phyloP scores from a whole-genome alignment of 2,888 invertebrate genomes.

The Epirrita christyi region DNA sequence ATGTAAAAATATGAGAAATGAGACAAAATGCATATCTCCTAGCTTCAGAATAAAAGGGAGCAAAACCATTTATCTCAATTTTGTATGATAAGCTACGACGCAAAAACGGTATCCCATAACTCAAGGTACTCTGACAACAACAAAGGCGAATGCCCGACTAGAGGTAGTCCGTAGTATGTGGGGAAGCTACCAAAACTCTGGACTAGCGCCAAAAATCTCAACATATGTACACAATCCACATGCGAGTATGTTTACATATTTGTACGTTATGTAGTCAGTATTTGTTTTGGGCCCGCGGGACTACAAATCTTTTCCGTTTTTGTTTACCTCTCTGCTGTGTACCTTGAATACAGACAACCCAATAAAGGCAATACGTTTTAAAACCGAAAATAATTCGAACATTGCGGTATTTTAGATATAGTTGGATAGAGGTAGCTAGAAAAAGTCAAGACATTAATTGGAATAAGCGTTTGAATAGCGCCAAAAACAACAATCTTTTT shows the following conservation, averaged over 20 bases:
- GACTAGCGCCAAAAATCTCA: slow-evolving; percentile 65
- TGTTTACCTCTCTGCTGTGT: slow-evolving; percentile 45
- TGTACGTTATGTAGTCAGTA: slow-evolving; percentile 46
- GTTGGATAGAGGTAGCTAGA: not conserved
- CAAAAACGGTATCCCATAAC: slow-evolving; percentile 57
- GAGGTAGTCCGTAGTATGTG: slow-evolving; percentile 50
- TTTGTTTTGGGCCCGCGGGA: slow-evolving; percentile 59
- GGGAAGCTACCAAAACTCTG: slow-evolving; percentile 58
- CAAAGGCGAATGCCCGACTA: slow-evolving; percentile 60
- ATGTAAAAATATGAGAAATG: slow-evolving; percentile 12
- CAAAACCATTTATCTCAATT: slow-evolving; percentile 42
- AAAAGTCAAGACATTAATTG: too few relatives aligned
- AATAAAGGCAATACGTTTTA: slow-evolving; percentile 16
- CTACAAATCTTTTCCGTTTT: slow-evolving; percentile 53
- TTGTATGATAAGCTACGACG: slow-evolving; percentile 41
- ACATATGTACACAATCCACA: slow-evolving; percentile 46
- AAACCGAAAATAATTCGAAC: slow-evolving; percentile 1
- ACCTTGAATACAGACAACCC: slow-evolving; percentile 21
- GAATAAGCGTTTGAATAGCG: not conserved
- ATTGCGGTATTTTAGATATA: not conserved
- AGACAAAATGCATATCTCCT: slow-evolving; percentile 18
- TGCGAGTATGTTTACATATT: slow-evolving; percentile 41
- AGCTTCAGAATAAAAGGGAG: slow-evolving; percentile 32
- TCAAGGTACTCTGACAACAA: slow-evolving; percentile 63
- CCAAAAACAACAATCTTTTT: slow-evolving; percentile 5